Evolutionary conservation across 2,888 invertebrate species (phyloP), one percentile per base, ranked within the genome.

Genomic region (Hypercompe scribonia): DNA sequence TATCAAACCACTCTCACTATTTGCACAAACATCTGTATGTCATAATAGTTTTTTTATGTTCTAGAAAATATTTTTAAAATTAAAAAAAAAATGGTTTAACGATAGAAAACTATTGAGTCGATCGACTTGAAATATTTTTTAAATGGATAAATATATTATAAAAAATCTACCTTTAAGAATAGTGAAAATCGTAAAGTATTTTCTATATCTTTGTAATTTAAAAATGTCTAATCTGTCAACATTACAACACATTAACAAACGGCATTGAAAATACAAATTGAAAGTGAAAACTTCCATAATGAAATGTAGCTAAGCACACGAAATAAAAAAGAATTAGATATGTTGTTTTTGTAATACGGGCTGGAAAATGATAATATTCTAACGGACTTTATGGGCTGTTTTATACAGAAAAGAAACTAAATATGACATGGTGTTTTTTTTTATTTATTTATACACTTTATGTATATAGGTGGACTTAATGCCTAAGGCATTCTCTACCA

Each of bases 1-100:
- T 69, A 69, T 71, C 18, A 72, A 75, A 75, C 64, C 71, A 75
- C 75, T 75, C 75, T 75, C 75, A 66, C 75, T 75, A 65, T 46
- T 71, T 68, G 24, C 71, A 34, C 61, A 65, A 42, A 50, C 65
- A 63, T 46, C 61, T 69, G 63, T 67, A 63, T 46, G 34, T 68
- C 61, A 18, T 63, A 21, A 33, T 67, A 21, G 34, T 66, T n/a
- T 34, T 50, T 63, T 11, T 64, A 31, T 42, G n/a, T n/a, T n/a
- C n/a, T 33, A 33, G 18, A 50, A 64, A 50, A 18, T 2, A 21
- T 42, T 21, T 11, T 31, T 21, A 33, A 5, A 46, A 31, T 11
- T n/a, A 11, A 46, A 66, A 66, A 31, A 7, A 31, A 18, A 58
- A 15, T 15, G 13, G 1, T 21, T 8, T 11, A 21, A 33, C 10